Percentiles rank a stretch among this genome's conserved stretches.
Evolutionary conservation across 92 coral and sea anemone species (phyloP).

Genomic region (Anthopleura xanthogrammica): DNA sequence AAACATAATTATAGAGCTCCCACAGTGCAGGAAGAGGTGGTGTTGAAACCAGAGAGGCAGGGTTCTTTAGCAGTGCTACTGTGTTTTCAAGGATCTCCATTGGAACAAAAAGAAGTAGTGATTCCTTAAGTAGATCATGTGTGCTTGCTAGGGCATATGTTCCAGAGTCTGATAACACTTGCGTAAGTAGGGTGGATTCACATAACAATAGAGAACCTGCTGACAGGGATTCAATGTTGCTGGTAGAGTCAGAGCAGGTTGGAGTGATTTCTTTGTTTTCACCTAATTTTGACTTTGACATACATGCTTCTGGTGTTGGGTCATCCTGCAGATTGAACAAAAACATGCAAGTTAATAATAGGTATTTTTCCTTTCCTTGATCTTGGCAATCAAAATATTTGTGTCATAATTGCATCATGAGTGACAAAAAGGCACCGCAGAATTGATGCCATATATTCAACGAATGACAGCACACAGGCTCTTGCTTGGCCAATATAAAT

Average conservation of each 20-base stretch:
- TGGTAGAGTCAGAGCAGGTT: neutral
- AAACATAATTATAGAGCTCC: slow-evolving; percentile 27
- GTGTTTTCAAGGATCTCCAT: slow-evolving; percentile 36
- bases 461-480: no score
- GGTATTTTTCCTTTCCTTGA: no score
- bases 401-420: no score
- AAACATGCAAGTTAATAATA: neutral
- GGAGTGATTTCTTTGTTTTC: neutral
- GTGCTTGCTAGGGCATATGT: slow-evolving; percentile 29
- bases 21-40: slow-evolving; percentile 24
- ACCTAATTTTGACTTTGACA: neutral
- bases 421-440: no score
- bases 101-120: slow-evolving; percentile 36
- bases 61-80: slow-evolving; percentile 26
- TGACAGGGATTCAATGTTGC: neutral
- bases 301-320: neutral
- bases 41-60: slow-evolving; percentile 1
- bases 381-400: no score
- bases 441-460: no score
- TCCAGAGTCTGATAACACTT: slow-evolving; percentile 27
- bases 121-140: slow-evolving; percentile 27
- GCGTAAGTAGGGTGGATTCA: slow-evolving; percentile 17
- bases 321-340: neutral
- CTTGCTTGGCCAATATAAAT: no score
- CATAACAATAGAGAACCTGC: slow-evolving; percentile 28